These are phyloP conservation scores for Heliconius erato DNA, from an alignment of 2,888 invertebrate genomes.

Conservation along the genomic window DNA sequence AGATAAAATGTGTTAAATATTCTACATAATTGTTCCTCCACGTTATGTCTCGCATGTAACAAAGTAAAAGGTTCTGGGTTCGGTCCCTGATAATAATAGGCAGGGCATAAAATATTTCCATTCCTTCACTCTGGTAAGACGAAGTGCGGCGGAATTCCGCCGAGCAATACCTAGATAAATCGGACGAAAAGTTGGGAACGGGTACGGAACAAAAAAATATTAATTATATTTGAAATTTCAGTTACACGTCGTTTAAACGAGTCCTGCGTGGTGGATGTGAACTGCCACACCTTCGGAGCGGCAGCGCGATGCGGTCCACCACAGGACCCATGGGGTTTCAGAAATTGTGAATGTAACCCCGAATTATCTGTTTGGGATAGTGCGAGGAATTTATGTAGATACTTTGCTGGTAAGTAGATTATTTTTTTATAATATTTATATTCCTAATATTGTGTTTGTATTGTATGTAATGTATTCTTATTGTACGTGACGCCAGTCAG, in stretches of 20 bases:
- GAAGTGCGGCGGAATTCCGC: background rate
- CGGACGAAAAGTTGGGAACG: background rate
- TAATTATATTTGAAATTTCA: constrained; percentile 54
- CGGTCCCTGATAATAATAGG: background rate
- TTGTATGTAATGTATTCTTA: no score
- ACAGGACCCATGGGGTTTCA: constrained; percentile 59
- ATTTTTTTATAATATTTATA: background rate
- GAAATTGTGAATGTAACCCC: constrained; percentile 68
- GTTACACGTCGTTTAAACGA: constrained; percentile 68
- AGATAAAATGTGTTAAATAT: no score
- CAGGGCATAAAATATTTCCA: background rate
- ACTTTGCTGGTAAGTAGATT: constrained; percentile 68
- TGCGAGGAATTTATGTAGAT: constrained; percentile 65
- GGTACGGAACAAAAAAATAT: background rate
- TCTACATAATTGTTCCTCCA: no score
- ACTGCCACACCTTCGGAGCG: constrained; percentile 75
- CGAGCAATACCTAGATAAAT: background rate
- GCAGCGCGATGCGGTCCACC: constrained; percentile 64
- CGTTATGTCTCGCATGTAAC: background rate
- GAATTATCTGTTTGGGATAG: constrained; percentile 71
- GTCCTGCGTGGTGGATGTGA: constrained; percentile 65
- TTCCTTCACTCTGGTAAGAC: background rate
- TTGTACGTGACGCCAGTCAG: no score
- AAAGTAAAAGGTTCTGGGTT: background rate
- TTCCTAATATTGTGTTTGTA: background rate